Percentiles rank a stretch among this genome's conserved stretches.
Evolutionary conservation across 2,113 vertebrate genomes (phyloP).

Genomic region (Ondatra zibethicus): DNA sequence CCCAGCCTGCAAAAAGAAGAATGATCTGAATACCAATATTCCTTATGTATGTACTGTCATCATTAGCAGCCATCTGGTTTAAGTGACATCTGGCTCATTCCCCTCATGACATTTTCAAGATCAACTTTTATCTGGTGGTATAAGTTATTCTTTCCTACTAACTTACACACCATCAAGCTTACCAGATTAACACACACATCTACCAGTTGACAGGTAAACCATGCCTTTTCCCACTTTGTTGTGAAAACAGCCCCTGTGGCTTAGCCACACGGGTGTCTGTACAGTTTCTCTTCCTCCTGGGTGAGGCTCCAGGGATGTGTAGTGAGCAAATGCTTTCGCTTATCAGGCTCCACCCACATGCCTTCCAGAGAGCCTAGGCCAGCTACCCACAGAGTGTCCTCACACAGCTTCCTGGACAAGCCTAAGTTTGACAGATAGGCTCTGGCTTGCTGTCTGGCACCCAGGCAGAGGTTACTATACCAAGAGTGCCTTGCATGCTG

Average conservation of each 20-base stretch:
- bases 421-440: background rate
- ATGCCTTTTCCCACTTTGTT: background rate
- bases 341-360: background rate
- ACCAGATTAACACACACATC: background rate
- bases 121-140: no score
- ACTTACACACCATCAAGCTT: no score
- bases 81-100: background rate
- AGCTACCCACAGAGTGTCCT: background rate
- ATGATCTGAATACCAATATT: background rate
- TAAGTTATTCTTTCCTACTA: no score
- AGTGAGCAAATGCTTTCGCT: background rate
- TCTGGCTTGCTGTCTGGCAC: background rate
- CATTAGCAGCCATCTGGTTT: background rate
- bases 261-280: background rate
- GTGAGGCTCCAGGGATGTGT: background rate
- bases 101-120: background rate
- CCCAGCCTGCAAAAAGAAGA: background rate
- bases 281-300: background rate
- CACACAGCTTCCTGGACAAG: background rate
- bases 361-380: no score
- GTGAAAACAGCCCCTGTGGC: background rate
- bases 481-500: accelerated
- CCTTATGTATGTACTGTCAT: background rate
- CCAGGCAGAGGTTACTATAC: background rate
- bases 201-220: background rate